Percentiles rank a stretch among this genome's conserved stretches.
Evolutionary conservation across 1,140 invertebrate genomes (phyloP).

Genomic region (Aricia agestis): DNA sequence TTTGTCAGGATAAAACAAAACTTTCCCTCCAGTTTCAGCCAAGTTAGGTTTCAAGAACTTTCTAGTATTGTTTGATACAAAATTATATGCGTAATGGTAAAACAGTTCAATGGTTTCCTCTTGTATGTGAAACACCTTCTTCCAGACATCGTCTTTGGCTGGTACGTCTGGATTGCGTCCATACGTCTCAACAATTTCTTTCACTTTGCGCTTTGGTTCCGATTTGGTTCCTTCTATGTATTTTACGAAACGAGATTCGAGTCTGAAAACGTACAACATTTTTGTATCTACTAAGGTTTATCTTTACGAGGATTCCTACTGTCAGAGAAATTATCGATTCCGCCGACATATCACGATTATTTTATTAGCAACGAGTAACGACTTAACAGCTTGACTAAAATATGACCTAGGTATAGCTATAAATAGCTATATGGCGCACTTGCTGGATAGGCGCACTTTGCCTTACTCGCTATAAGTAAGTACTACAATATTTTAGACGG

Average conservation of each 20-base stretch:
- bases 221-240: slow-evolving; percentile 54
- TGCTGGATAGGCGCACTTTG: too few relatives aligned
- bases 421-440: too few relatives aligned
- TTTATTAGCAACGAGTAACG: too few relatives aligned
- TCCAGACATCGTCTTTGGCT: slow-evolving; percentile 79
- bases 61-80: slow-evolving; percentile 80
- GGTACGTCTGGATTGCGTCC: slow-evolving; percentile 75
- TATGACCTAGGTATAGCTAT: too few relatives aligned
- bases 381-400: too few relatives aligned
- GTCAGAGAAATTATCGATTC: too few relatives aligned
- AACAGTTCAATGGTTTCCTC: slow-evolving; percentile 80
- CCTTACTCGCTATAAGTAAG: too few relatives aligned
- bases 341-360: too few relatives aligned
- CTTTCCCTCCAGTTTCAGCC: slow-evolving; percentile 79
- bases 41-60: slow-evolving; percentile 81
- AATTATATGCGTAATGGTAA: slow-evolving; percentile 83
- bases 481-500: too few relatives aligned
- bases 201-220: slow-evolving; percentile 53
- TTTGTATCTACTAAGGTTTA: too few relatives aligned
- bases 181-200: slow-evolving; percentile 79
- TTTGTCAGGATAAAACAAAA: slow-evolving; percentile 79
- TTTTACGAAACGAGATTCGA: slow-evolving; percentile 49
- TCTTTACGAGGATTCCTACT: too few relatives aligned
- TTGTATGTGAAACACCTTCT: slow-evolving; percentile 79
- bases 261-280: slow-evolving; percentile 33